Percentiles rank a stretch among this genome's conserved stretches.
Evolutionary conservation across 2,113 vertebrate genomes (phyloP).

Genomic region (Peromyscus maniculatus): DNA sequence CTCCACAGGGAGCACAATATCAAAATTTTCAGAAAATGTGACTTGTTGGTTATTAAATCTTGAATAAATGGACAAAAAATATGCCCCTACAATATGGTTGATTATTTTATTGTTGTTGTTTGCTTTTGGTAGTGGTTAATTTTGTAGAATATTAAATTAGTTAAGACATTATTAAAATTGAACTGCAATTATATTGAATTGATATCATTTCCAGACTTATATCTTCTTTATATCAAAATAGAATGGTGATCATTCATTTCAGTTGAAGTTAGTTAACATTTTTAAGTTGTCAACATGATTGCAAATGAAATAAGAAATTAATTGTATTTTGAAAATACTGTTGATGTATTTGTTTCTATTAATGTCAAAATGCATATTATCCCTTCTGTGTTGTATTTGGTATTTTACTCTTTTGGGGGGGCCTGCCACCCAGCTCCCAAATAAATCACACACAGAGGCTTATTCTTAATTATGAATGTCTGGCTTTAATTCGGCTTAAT

Average conservation of each 20-base stretch:
- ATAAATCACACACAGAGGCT: no score
- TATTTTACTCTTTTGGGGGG: no score
- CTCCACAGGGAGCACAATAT: not conserved
- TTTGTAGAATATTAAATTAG: slow-evolving; percentile 6
- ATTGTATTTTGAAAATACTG: slow-evolving; percentile 18
- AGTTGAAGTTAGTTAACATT: slow-evolving; percentile 33
- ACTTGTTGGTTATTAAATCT: not conserved
- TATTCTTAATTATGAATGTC: no score
- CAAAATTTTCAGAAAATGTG: not conserved
- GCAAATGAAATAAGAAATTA: slow-evolving; percentile 12
- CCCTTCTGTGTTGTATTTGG: not conserved
- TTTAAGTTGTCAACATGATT: slow-evolving; percentile 26
- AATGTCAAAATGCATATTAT: not conserved
- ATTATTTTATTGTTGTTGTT: not conserved
- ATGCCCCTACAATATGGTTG: not conserved
- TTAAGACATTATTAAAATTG: not conserved
- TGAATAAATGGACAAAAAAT: not conserved
- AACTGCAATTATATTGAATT: not conserved
- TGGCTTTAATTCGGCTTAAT: no score
- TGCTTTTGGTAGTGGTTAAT: not conserved
- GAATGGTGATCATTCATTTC: not conserved
- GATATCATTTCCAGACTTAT: not conserved
- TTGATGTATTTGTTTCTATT: not conserved
- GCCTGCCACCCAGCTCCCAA: no score
- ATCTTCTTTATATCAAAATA: slow-evolving; percentile 12